phyloP scores from a whole-genome alignment of 2,113 vertebrate genomes.

The Trogon melanurus region DNA sequence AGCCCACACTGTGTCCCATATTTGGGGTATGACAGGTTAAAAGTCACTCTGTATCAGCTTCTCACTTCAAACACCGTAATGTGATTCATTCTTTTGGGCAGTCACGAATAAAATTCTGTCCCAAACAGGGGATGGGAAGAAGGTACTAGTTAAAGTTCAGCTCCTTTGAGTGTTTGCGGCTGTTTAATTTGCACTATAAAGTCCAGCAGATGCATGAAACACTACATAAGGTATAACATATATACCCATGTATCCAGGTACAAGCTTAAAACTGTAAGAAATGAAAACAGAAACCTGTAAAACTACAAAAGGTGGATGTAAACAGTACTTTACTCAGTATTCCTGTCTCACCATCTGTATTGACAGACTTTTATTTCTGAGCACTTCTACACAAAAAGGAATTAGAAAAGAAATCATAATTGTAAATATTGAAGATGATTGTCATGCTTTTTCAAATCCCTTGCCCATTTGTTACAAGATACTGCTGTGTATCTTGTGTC shows the following conservation, averaged over 20 bases:
- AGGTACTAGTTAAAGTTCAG: slow-evolving; percentile 6
- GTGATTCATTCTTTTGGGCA: slow-evolving; percentile 19
- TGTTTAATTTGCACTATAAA: slow-evolving; percentile 24
- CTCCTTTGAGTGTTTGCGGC: neutral
- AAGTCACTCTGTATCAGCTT: slow-evolving; percentile 9
- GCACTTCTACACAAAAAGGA: slow-evolving; percentile 11
- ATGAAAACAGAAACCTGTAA: neutral
- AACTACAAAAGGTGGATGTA: slow-evolving; percentile 11
- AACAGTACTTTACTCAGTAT: neutral
- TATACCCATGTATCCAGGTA: neutral
- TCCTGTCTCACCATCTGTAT: slow-evolving; percentile 47
- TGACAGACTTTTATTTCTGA: slow-evolving; percentile 33
- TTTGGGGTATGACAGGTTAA: slow-evolving; percentile 37
- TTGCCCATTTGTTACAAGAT: slow-evolving; percentile 19
- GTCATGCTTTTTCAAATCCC: neutral
- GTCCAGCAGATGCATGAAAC: neutral
- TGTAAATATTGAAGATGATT: slow-evolving; percentile 18
- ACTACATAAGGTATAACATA: neutral
- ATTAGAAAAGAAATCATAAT: slow-evolving; percentile 21
- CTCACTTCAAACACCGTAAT: slow-evolving; percentile 4
- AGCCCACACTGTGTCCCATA: slow-evolving; percentile 51
- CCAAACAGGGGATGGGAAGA: neutral
- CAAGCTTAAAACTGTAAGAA: neutral
- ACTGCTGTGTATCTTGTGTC: neutral
- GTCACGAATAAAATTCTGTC: neutral